phyloP scores from a whole-genome alignment of 2,113 vertebrate species.

The Perognathus longimembris region DNA sequence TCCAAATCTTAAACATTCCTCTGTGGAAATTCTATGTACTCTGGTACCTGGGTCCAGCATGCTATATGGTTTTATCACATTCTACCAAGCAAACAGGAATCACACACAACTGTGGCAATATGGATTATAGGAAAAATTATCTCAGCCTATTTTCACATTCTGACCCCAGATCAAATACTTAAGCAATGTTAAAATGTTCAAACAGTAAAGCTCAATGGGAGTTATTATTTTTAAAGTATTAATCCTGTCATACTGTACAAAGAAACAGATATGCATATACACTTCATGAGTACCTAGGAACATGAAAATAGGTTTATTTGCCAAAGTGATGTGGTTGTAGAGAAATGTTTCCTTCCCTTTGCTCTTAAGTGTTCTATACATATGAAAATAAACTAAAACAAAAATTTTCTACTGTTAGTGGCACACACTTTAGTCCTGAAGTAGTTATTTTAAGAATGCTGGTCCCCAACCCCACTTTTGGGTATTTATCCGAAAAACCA shows the following conservation, averaged over 20 bases:
- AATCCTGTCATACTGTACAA: neutral
- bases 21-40: neutral
- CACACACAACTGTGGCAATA: neutral
- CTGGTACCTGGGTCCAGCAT: too few species aligned
- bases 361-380: neutral
- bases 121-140: constrained; percentile 29
- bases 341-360: neutral
- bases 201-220: constrained; percentile 15
- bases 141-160: neutral
- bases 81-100: constrained; percentile 39
- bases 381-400: constrained; percentile 21
- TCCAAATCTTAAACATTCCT: neutral
- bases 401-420: constrained; percentile 6
- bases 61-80: neutral
- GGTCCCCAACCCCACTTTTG: too few species aligned
- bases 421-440: neutral
- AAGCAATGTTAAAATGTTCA: neutral
- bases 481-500: too few species aligned
- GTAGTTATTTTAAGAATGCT: constrained; percentile 17
- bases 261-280: neutral
- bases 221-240: neutral
- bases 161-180: constrained; percentile 7
- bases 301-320: constrained; percentile 32
- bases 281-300: constrained; percentile 16
- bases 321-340: neutral